Evolutionary conservation across 2,113 vertebrate species (phyloP).

Genomic region (Bufo gargarizans): DNA sequence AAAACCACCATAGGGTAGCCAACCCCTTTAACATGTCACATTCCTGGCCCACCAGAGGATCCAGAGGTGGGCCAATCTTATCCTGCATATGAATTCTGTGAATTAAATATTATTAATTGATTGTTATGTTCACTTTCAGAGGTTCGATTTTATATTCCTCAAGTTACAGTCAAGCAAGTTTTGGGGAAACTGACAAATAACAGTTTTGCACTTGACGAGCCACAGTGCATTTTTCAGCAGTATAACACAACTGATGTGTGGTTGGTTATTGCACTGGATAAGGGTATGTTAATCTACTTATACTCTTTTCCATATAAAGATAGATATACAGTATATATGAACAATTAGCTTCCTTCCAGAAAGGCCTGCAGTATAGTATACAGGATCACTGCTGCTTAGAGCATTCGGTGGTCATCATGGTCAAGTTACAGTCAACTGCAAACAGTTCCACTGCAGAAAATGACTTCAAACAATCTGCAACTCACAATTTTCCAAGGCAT

Average conservation of each 20-base stretch:
- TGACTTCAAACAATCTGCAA: too few species aligned
- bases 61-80: not conserved
- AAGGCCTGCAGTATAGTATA: too few species aligned
- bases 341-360: too few species aligned
- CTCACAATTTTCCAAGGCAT: too few species aligned
- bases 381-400: too few species aligned
- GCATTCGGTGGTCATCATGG: too few species aligned
- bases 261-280: constrained; percentile 41
- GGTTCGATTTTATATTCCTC: constrained; percentile 43
- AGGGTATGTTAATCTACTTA: constrained; percentile 15
- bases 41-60: not conserved
- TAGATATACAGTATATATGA: too few species aligned
- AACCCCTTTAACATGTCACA: not conserved
- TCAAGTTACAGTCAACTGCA: too few species aligned
- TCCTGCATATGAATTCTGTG: not conserved
- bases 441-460: too few species aligned
- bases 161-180: constrained; percentile 22
- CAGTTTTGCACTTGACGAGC: constrained; percentile 41
- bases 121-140: constrained; percentile 19
- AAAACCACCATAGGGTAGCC: too few species aligned
- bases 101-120: not conserved
- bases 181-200: constrained; percentile 31
- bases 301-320: too few species aligned
- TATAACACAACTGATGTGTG: constrained; percentile 41
- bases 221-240: constrained; percentile 47